Evolutionary conservation across 2,797 vertebrate genomes (phyloP), one percentile per base, ranked within the genome.

Genomic region (Crenuchus spilurus): DNA sequence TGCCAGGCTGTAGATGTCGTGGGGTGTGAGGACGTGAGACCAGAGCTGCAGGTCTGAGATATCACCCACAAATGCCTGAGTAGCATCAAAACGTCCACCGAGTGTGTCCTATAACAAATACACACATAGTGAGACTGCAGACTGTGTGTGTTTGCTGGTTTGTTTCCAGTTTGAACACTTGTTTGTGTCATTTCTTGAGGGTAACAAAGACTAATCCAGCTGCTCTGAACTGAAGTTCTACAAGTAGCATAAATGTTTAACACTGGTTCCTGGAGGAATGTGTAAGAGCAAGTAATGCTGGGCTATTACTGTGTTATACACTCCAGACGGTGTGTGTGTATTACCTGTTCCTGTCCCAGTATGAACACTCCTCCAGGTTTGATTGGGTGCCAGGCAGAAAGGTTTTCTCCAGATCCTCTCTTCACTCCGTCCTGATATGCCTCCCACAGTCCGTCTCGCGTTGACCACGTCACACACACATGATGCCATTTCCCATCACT

Each of bases 341-440:
- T 84, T 76, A 95, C 94, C 94, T 95, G 95, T 65, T 95, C 94
- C 82, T 95, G 95, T 61, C 95, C 95, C 75, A 96, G 84, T 77
- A 96, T 88, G 77, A 96, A 94, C 57, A 94, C 89, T 2, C 94
- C 94, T 51, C 94, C 93, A 10, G 95, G 87, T 83, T 92, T 95
- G 83, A 96, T 92, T 9, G 94, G 87, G 63, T 93, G 93, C 92
- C 94, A 91, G n/a, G 90, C 82, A 0, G 91, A 92, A 0, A 92
- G 88, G 58, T 91, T 90, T 1, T 86, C 87, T 49, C 93, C 92
- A 0, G 88, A 86, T 0, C 91, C 91, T 44, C 86, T 85, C 74
- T 89, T 88, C 31, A 88, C 83, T 0, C 93, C 94, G 4, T 94
- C 92, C 81, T 91, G 90, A 77, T 92, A 94, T 31, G 89, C 90